These are phyloP conservation scores for Equus quagga DNA, from an alignment of 2,113 vertebrate genomes.

Conservation along the genomic window DNA sequence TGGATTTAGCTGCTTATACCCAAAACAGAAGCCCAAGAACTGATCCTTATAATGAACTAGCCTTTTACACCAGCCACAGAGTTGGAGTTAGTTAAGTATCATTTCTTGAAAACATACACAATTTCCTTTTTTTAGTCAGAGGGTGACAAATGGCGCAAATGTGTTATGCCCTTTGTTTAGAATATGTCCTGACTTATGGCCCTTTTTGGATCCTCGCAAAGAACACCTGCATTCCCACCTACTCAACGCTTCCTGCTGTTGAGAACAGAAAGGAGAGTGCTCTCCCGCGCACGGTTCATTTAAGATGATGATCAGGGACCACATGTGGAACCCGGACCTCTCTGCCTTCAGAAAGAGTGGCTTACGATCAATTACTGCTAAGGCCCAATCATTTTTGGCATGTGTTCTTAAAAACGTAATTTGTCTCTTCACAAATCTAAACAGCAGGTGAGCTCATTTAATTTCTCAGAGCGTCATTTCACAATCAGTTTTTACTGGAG, in stretches of 20 bases:
- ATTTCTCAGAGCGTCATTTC: background rate
- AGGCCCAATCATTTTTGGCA: background rate
- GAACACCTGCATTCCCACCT: background rate
- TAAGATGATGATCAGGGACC: background rate
- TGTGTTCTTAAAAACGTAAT: background rate
- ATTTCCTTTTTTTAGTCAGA: background rate
- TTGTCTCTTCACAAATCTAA: background rate
- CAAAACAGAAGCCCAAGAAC: background rate
- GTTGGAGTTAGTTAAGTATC: background rate
- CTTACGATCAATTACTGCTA: background rate
- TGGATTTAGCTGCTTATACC: background rate
- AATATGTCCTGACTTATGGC: background rate
- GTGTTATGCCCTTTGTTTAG: background rate
- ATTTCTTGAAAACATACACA: background rate
- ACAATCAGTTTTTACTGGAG: background rate
- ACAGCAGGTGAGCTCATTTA: background rate
- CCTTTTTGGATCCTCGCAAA: background rate
- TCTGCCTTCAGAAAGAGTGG: background rate
- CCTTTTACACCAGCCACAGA: background rate
- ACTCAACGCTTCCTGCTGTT: background rate
- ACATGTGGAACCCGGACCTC: background rate
- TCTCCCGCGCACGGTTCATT: background rate
- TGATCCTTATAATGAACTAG: background rate
- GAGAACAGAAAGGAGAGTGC: background rate
- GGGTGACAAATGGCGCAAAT: background rate